A percentile compares a stretch with the other conserved stretches of the same genome.
Conservation (phyloP, 2,888 invertebrate genomes). For the Melanchra persicariae region DNA sequence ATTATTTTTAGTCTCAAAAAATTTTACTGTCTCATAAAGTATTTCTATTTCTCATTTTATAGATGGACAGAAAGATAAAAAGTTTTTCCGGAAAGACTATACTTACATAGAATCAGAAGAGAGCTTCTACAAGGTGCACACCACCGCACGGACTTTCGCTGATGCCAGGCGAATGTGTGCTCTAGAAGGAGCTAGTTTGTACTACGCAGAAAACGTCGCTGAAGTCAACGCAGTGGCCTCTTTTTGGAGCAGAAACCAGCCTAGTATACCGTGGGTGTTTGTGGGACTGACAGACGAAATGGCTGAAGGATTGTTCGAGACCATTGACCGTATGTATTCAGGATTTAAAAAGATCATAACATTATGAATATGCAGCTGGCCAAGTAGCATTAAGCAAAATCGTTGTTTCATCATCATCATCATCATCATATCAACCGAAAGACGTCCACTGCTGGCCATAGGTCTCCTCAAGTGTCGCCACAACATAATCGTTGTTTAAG, state of each 20-base stretch:
- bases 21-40: not conserved
- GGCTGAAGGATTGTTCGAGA: constrained; percentile 25
- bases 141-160: constrained; percentile 74
- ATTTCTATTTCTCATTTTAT: constrained; percentile 1
- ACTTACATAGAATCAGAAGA: constrained; percentile 71
- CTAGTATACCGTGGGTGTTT: constrained; percentile 61
- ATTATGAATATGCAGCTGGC: not conserved
- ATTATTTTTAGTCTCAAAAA: not conserved
- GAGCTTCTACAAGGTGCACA: constrained; percentile 83
- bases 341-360: too few relatives aligned
- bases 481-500: too few relatives aligned
- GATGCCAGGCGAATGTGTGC: constrained; percentile 77
- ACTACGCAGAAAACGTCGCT: too few relatives aligned
- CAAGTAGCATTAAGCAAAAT: not conserved
- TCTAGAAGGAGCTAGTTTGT: too few relatives aligned
- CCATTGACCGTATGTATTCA: constrained; percentile 25
- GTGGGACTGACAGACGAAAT: constrained; percentile 74
- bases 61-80: constrained; percentile 81
- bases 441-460: too few relatives aligned
- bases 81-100: constrained; percentile 82
- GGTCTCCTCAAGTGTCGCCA: too few relatives aligned
- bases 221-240: constrained; percentile 73
- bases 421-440: too few relatives aligned
- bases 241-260: constrained; percentile 71
- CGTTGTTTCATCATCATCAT: too few relatives aligned